Percentiles rank a stretch among this genome's conserved stretches.
Evolutionary conservation across 1,140 invertebrate species (phyloP).

Genomic region (Chelonus insularis): DNA sequence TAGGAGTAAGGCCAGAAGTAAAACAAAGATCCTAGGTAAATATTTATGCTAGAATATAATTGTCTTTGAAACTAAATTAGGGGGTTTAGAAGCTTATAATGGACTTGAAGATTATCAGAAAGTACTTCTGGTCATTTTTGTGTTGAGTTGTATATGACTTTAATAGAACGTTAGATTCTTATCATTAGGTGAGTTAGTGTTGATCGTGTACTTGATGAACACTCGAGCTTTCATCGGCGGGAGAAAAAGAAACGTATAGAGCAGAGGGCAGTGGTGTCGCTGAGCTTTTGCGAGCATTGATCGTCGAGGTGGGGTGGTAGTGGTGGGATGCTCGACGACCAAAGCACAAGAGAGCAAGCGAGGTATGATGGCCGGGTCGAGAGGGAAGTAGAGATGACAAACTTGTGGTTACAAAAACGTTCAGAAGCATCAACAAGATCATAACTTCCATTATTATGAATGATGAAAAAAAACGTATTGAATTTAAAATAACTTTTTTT

Average conservation of each 20-base stretch:
- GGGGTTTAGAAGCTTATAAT: too few relatives aligned
- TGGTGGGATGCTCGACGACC: slow-evolving; percentile 28
- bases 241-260: slow-evolving; percentile 14
- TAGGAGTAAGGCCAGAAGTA: too few relatives aligned
- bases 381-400: slow-evolving; percentile 12
- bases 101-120: too few relatives aligned
- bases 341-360: slow-evolving; percentile 8
- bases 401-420: slow-evolving; percentile 23
- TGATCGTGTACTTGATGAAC: background rate
- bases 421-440: background rate
- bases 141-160: too few relatives aligned
- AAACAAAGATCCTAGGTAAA: too few relatives aligned
- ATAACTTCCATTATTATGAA: background rate
- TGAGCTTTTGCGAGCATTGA: slow-evolving; percentile 55
- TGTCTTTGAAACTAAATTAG: too few relatives aligned
- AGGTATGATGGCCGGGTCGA: background rate
- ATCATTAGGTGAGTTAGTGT: background rate
- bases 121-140: too few relatives aligned
- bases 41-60: too few relatives aligned
- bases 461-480: background rate
- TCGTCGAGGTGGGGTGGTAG: slow-evolving; percentile 42
- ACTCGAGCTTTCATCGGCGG: slow-evolving; percentile 25
- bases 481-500: too few relatives aligned
- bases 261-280: slow-evolving; percentile 52
- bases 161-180: background rate